Percentiles rank a stretch among this genome's conserved stretches.
These are phyloP conservation scores for Enteromius thamalakanensis DNA, from an alignment of 2,797 vertebrate genomes.

Conservation along the genomic window DNA sequence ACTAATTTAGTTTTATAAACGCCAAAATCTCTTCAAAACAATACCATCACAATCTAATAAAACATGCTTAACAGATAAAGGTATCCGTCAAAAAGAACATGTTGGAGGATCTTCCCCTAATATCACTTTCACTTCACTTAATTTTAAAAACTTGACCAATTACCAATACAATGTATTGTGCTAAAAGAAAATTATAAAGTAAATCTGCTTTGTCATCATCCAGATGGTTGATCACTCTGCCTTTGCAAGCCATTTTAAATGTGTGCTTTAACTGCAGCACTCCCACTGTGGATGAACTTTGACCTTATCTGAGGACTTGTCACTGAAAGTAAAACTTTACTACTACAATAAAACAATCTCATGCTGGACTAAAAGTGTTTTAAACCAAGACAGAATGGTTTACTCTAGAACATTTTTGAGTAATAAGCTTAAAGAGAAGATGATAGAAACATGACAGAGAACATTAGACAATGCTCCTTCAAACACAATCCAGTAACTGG, in stretches of 20 bases:
- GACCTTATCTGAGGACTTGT: slow-evolving; percentile 12
- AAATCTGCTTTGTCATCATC: neutral
- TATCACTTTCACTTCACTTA: too few relatives aligned
- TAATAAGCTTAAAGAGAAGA: neutral
- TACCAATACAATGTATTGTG: neutral
- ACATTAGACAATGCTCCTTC: neutral
- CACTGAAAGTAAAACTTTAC: slow-evolving; percentile 25
- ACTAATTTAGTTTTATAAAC: neutral
- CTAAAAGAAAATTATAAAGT: neutral
- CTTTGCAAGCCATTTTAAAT: neutral
- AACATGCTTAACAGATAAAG: too few relatives aligned
- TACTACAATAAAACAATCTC: slow-evolving; percentile 26
- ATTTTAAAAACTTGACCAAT: too few relatives aligned
- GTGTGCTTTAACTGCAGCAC: slow-evolving; percentile 22
- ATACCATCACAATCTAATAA: too few relatives aligned
- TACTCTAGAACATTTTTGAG: neutral
- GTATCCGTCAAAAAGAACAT: too few relatives aligned
- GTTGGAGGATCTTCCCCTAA: too few relatives aligned
- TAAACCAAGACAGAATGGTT: neutral
- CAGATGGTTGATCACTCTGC: neutral
- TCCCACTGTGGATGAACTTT: slow-evolving; percentile 18
- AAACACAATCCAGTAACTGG: neutral
- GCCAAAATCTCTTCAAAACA: too few relatives aligned
- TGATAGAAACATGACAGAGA: neutral
- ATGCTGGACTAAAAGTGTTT: neutral